A percentile compares a stretch with the other conserved stretches of the same genome.
phyloP scores from a whole-genome alignment of 2,113 vertebrate genomes.

The Nesospiza acunhae region DNA sequence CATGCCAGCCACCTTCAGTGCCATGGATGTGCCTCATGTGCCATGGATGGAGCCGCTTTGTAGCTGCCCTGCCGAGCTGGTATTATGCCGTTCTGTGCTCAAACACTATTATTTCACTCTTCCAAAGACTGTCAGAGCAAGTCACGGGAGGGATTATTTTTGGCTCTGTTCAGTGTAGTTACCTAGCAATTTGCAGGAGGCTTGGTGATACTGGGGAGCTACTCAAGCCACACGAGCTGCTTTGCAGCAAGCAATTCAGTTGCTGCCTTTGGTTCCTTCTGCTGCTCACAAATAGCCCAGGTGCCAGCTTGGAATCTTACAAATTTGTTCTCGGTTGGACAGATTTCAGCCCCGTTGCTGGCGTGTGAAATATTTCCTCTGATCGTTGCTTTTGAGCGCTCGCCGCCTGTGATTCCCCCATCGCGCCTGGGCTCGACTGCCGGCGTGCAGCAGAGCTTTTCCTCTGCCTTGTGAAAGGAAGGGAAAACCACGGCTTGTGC shows the following conservation, averaged over 20 bases:
- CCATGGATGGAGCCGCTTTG: rapidly evolving
- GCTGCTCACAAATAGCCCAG: slow-evolving; percentile 24
- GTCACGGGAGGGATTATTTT: slow-evolving; percentile 34
- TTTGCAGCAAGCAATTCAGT: not conserved
- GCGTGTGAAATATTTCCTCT: slow-evolving; percentile 31
- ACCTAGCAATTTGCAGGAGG: slow-evolving; percentile 48
- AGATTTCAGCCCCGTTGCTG: not conserved
- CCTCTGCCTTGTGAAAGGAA: not conserved
- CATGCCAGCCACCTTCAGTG: not conserved
- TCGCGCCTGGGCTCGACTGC: not conserved
- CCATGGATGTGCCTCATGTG: not conserved
- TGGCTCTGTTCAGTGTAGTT: slow-evolving; percentile 1
- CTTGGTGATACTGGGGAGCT: not conserved
- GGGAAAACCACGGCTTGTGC: rapidly evolving
- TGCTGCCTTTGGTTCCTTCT: slow-evolving; percentile 16
- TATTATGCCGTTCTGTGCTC: not conserved
- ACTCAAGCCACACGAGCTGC: not conserved
- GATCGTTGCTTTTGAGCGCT: not conserved
- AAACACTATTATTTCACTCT: not conserved
- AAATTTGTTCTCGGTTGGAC: slow-evolving; percentile 24
- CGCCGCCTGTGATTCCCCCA: not conserved
- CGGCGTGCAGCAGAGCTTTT: not conserved
- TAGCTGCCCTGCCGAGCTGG: not conserved
- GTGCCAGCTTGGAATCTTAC: not conserved
- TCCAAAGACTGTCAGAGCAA: not conserved